Evolutionary conservation across 2,113 vertebrate genomes (phyloP).

Genomic region (Notarius quadriscutis): DNA sequence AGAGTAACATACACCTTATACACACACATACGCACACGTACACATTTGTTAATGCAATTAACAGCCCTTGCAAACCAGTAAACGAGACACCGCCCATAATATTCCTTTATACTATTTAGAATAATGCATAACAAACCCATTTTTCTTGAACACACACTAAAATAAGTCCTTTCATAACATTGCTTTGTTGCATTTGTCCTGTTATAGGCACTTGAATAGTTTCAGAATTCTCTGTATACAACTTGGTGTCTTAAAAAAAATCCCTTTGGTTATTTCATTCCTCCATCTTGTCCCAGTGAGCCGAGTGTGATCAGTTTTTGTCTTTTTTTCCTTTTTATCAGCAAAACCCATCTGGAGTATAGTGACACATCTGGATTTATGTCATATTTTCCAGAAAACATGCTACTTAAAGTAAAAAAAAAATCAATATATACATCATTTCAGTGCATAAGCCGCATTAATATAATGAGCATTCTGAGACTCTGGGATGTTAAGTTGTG

Average conservation of each 20-base stretch:
- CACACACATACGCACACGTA: conserved; percentile 30
- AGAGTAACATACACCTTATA: conserved; percentile 22
- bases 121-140: conserved; percentile 11
- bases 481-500: neutral
- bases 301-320: neutral
- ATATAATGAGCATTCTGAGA: conserved; percentile 5
- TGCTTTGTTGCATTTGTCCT: neutral
- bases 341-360: neutral
- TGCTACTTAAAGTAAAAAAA: neutral
- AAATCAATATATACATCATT: neutral
- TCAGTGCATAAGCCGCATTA: neutral
- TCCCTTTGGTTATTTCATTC: neutral
- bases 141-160: neutral
- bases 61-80: neutral
- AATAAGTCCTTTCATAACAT: neutral
- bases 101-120: neutral
- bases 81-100: neutral
- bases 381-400: neutral
- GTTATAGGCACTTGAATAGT: conserved; percentile 21
- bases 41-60: conserved; percentile 1
- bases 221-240: neutral
- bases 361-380: neutral
- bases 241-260: neutral
- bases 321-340: neutral
- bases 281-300: neutral